Evolutionary conservation across 2,888 invertebrate genomes (phyloP), one percentile per base, ranked within the genome.

Genomic region (Troides aeacus): DNA sequence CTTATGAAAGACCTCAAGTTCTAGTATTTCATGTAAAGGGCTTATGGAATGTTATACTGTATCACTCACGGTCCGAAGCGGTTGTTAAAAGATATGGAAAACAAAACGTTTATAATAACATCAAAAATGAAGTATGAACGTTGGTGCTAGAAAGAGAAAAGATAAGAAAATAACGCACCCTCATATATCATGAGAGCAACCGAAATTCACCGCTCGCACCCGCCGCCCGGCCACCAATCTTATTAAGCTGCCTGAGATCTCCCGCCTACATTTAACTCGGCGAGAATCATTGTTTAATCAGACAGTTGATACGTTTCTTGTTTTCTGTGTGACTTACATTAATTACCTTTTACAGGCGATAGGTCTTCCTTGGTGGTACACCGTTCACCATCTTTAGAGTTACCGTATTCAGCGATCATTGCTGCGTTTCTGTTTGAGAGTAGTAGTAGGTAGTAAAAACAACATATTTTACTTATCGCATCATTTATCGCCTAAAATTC

Each of bases 111-210:
- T 88, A 89, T 89, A 90, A 90, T 87, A 84, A 85, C 84, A 82
- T 82, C 82, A 81, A 74, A 84, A 89, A 91, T 91, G 89, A 91
- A 89, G 89, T 89, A 91, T 90, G 89, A 86, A 79, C 84, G 85
- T 86, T 88, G 87, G 88, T 89, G 90, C 88, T 89, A 91, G 90
- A 89, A 88, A 89, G 88, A 89, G 89, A 89, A 87, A 88, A 90
- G 92, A 92, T 92, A 92, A 92, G 92, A 90, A 92, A 90, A 92
- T 92, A 92, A 92, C 91, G 87, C 91, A 83, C 87, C 83, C 84
- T 84, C 90, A 90, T 92, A 92, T 91, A 92, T 93, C 92, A 93
- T 92, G 86, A 84, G 88, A 92, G 91, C 90, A 91, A 88, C 90
- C 84, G 86, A 86, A 90, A 90, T 88, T 90, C 88, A 85, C 79